phyloP scores from a whole-genome alignment of 2,888 invertebrate genomes.

The Marasmarcha lunaedactyla region DNA sequence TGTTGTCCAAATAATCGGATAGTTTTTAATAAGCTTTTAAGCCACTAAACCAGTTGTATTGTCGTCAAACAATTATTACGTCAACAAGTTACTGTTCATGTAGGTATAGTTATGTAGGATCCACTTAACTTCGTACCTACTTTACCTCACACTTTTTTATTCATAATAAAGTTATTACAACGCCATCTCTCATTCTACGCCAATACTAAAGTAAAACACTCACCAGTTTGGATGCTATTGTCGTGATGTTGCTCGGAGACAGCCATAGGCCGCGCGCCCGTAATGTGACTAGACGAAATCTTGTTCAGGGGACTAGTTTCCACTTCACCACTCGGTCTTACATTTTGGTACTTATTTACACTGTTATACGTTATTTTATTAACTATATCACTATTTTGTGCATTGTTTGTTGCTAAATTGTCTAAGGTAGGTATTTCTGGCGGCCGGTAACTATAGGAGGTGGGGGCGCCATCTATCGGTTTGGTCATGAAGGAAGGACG shows the following conservation, averaged over 20 bases:
- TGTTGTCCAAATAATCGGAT: too few relatives aligned
- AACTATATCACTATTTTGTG: conserved; percentile 69
- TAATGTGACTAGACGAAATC: conserved; percentile 68
- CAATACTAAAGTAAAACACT: background rate
- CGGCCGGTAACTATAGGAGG: conserved; percentile 53
- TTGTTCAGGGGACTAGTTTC: conserved; percentile 69
- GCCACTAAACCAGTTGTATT: too few relatives aligned
- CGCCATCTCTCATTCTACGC: background rate
- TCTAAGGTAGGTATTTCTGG: conserved; percentile 59
- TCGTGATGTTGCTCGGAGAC: conserved; percentile 58
- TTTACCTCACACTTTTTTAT: too few relatives aligned
- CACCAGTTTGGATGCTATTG: conserved; percentile 59
- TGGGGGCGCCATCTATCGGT: conserved; percentile 63
- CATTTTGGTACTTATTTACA: conserved; percentile 70
- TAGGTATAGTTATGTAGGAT: too few relatives aligned
- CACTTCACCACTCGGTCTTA: conserved; percentile 56
- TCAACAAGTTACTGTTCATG: too few relatives aligned
- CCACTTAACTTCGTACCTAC: too few relatives aligned
- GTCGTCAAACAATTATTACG: too few relatives aligned
- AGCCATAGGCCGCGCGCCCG: conserved; percentile 62
- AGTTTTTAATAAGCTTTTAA: too few relatives aligned
- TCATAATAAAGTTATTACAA: background rate
- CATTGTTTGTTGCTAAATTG: conserved; percentile 60
- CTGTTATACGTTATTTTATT: conserved; percentile 66
- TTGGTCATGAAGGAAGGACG: conserved; percentile 65